Base-by-base conservation (phyloP, 2,888 invertebrate genomes). In the Periphyllus acericola region DNA sequence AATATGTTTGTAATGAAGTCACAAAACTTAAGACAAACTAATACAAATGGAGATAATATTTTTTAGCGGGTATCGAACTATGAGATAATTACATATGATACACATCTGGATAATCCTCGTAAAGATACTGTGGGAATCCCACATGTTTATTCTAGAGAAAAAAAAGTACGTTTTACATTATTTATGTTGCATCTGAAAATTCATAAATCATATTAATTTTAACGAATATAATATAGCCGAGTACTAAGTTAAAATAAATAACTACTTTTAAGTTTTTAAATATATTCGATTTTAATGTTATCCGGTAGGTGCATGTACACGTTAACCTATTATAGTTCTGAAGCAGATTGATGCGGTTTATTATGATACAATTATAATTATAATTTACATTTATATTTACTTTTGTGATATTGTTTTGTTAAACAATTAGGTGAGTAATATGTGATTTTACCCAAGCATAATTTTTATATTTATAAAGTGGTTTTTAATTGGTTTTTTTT, bases 71-170 rank as follows among this genome's bases (percentile, higher is more conserved):
- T 14, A 46, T 46, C 3, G 34, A 80, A 66, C 34, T 66, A 34
- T 19, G 36, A 36, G 36, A 80, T 29, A 19, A 68, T 80, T n/a
- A 11, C 80, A 80, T 14, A 9, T 80, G 66, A 40, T 80, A 80
- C 66, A 80, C 80, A 80, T 80, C 80, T 80, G 80, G 80, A 40
- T 36, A 46, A 14, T 46, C 25, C 9, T 40, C 11, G 19, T 60
- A 21, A 1, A 72, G 72, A 34, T 74, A 74, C 25, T 74, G 80
- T 80, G 80, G 66, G 80, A 80, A 80, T 40, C 34, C 34, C 74
- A 40, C n/a, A 74, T 36, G 40, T 74, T 36, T 74, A 1, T 36
- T 25, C 25, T 25, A 19, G 9, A 40, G n/a, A 36, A 36, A 36
- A 74, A 34, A 21, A 80, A 66, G 25, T n/a, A 9, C 8, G 36